These are phyloP conservation scores for Spermophilus dauricus DNA, from an alignment of 2,113 vertebrate species.

Conservation along the genomic window DNA sequence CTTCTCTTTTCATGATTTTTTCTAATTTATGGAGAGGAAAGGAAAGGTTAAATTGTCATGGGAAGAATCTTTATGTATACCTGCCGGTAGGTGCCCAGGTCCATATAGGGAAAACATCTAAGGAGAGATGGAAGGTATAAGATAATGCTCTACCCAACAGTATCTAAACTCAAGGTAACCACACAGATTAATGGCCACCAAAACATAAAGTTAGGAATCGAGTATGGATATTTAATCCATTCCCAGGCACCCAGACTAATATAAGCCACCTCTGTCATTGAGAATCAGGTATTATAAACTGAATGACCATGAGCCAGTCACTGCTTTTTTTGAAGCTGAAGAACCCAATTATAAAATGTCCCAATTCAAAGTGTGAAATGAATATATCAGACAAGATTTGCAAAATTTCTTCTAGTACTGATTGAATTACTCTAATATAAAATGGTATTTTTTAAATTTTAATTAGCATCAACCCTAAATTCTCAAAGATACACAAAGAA, in stretches of 20 bases:
- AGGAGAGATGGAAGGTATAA: background rate
- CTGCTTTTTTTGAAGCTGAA: background rate
- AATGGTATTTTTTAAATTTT: background rate
- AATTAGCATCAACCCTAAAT: slow-evolving; percentile 47
- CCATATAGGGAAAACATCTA: background rate
- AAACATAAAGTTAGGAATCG: background rate
- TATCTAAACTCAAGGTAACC: background rate
- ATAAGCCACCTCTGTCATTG: background rate
- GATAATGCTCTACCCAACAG: background rate
- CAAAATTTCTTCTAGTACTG: background rate
- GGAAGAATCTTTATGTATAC: background rate
- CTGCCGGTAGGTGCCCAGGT: background rate
- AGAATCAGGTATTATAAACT: background rate
- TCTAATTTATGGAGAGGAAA: slow-evolving; percentile 25
- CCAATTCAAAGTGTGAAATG: background rate
- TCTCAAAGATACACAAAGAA: slow-evolving; percentile 57
- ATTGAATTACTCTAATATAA: slow-evolving; percentile 52
- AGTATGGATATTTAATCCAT: background rate
- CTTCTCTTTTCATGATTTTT: slow-evolving; percentile 1
- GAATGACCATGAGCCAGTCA: background rate
- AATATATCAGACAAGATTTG: background rate
- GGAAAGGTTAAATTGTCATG: background rate
- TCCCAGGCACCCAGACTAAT: background rate
- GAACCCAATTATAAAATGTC: slow-evolving; percentile 16
- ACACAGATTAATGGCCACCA: background rate